Evolutionary conservation across 2,113 vertebrate species (phyloP), one percentile per base, ranked within the genome.

Genomic region (Nesoenas mayeri): DNA sequence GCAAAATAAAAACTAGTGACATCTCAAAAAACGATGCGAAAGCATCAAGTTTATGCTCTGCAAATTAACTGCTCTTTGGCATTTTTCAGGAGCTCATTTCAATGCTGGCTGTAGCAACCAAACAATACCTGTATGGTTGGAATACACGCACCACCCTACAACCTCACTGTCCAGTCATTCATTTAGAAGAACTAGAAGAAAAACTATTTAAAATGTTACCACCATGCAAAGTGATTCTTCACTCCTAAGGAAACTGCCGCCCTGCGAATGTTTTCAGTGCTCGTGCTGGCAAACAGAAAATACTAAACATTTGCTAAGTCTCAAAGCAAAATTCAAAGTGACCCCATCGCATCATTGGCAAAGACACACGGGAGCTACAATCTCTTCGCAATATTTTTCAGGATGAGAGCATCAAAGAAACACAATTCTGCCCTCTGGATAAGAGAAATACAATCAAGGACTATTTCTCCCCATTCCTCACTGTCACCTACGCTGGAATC

Each of bases 21-120:
- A 19, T 16, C 25, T 34, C n/a, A 40, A 58, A 73, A 79, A 53
- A 31, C 4, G 0, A 47, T 0, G 3, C 0, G 1, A 50, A 48
- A 78, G n/a, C 47, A 72, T 36, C 31, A 56, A 71, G 53, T 42
- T 67, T 2, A 5, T 3, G 1, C 42, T 70, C 42, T 54, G 54
- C 58, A 54, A 42, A 67, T 4, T 0, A 85, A 80, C 7, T 9
- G 12, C 31, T 78, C 51, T 60, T 31, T 22, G 2, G 31, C 50
- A n/a, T 61, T 77, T 69, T 31, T 17, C 44, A 47, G 44, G 44
- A 62, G 22, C 64, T 73, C 28, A 50, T 69, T 91, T 40, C 31
- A 21, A 1, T 19, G n/a, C 11, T 44, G 72, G 12, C 18, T 77
- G 54, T 2, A 72, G 61, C 51, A 73, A 50, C 17, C 5, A 88